Base-by-base conservation (phyloP, 2,888 invertebrate genomes). In the Conistra vaccinii region DNA sequence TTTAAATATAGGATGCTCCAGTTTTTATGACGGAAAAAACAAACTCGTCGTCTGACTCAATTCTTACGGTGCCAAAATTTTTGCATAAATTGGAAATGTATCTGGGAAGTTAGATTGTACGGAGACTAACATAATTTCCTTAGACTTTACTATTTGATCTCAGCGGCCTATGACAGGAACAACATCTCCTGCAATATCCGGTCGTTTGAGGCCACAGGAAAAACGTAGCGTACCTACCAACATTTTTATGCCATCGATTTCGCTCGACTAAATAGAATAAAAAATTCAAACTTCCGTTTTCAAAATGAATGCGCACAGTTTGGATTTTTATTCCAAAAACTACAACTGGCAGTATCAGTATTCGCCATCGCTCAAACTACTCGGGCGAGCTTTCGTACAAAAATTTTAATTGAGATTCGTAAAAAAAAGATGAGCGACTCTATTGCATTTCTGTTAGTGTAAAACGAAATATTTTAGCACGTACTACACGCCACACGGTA, bases 381-480 rank as follows among this genome's bases (percentile, higher is more conserved):
- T 9, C 39, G 53, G 20, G 35, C n/a, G 10, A 70, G 53, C 35
- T 67, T 66, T 23, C 39, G 35, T 14, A 23, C 42, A 48, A 69
- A 20, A 3, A 17, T 39, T 55, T 61, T 32, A 42, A 61, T 42
- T 32, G n/a, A n/a, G 14, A 42, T 72, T 35, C 29, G 17, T 51
- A 17, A 23, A 62, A 77, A 77, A 63, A 58, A 29, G 74, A 58
- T 80, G 57, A 63, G 23, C 42, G 35, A 9, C 53, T 45, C 6
- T 45, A 53, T 45, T 48, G 60, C 68, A 60, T 66, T 68, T 45
- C 29, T 69, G 42, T 69, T 57, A 42, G 26, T 42, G 57, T 78
- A 69, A 26, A 67, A 55, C 58, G 29, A 61, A 75, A 76, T 78
- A 78, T 77, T 75, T 84, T 57, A 78, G 73, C 55, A 69, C 73